Evolutionary conservation across 2,113 vertebrate species (phyloP).

Genomic region (Melanerpes aurifrons): DNA sequence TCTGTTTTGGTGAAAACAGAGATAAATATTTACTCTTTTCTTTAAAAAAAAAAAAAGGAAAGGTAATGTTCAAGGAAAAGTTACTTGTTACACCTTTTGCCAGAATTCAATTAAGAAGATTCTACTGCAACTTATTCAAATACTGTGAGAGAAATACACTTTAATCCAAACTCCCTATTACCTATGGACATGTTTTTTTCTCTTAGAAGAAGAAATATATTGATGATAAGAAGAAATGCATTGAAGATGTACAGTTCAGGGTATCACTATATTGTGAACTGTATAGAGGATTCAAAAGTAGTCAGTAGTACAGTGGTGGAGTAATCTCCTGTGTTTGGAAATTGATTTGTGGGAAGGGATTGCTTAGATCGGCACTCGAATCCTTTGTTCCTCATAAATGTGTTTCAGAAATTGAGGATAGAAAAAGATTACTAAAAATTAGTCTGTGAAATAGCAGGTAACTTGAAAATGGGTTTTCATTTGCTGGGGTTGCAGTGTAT

Average conservation of each 20-base stretch:
- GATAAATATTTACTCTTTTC: background rate
- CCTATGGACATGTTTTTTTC: background rate
- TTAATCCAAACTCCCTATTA: background rate
- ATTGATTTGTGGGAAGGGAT: conserved; percentile 1
- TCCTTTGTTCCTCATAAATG: background rate
- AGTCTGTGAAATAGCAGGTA: background rate
- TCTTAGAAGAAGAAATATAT: background rate
- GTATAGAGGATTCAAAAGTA: background rate
- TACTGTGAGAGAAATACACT: background rate
- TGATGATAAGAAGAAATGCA: background rate
- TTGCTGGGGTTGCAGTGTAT: background rate
- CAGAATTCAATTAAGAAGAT: background rate
- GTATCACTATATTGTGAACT: background rate
- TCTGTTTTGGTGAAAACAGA: background rate
- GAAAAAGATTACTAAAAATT: background rate
- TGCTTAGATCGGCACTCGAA: background rate
- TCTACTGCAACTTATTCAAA: background rate
- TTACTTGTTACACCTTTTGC: background rate
- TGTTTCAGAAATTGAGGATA: background rate
- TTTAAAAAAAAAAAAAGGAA: background rate
- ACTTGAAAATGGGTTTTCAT: background rate
- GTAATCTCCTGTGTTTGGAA: background rate
- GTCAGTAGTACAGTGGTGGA: background rate
- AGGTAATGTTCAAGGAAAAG: background rate
- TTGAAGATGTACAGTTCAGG: too few relatives aligned